Evolutionary conservation across 2,797 vertebrate genomes (phyloP).

Genomic region (Phyllotis vaccarum): DNA sequence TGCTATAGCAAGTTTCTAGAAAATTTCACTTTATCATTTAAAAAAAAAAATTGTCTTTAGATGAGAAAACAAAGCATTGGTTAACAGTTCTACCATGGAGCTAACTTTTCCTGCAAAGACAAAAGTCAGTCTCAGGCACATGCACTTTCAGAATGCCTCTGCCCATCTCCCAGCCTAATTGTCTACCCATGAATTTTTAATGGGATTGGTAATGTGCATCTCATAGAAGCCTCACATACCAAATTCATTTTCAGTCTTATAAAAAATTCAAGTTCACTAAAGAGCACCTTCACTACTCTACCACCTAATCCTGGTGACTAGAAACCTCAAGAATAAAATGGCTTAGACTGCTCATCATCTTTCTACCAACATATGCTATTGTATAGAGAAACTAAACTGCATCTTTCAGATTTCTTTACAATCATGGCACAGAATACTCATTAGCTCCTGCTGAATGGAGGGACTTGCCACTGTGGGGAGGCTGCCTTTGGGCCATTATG

Average conservation of each 20-base stretch:
- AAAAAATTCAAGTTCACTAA: not conserved
- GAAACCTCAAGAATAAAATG: not conserved
- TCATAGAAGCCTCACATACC: not conserved
- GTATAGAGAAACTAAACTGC: not conserved
- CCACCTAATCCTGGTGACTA: not conserved
- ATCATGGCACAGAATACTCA: not conserved
- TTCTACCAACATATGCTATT: not conserved
- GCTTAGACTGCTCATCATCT: not conserved
- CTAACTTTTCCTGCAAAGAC: not conserved
- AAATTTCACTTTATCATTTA: not conserved
- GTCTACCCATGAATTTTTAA: not conserved
- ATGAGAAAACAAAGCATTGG: not conserved
- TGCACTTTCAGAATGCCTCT: not conserved
- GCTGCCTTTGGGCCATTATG: not conserved
- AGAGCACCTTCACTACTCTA: not conserved
- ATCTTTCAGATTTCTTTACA: not conserved
- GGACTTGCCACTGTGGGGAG: not conserved
- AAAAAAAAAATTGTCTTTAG: not conserved
- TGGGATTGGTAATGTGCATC: not conserved
- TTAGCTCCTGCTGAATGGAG: not conserved
- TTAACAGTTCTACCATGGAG: not conserved
- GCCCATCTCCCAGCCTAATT: not conserved
- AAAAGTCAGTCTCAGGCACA: not conserved
- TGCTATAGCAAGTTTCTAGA: not conserved
- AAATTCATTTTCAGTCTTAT: not conserved